phyloP scores from a whole-genome alignment of 2,888 invertebrate species.

The Heliconius cydno region DNA sequence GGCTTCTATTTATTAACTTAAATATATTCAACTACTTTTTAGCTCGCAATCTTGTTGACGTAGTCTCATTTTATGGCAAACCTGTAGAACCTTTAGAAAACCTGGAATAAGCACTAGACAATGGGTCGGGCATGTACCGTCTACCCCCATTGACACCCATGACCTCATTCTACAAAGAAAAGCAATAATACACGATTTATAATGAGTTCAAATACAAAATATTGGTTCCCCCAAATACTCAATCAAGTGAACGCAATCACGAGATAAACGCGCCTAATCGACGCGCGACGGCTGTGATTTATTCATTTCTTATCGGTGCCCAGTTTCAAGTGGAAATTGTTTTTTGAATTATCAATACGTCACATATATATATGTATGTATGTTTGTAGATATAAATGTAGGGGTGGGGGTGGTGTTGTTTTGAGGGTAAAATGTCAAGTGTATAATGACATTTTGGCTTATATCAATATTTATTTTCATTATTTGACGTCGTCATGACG shows the following conservation, averaged over 20 bases:
- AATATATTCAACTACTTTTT: too few relatives aligned
- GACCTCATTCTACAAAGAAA: background rate
- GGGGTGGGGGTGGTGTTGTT: background rate
- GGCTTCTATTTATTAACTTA: too few relatives aligned
- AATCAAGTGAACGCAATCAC: constrained; percentile 19
- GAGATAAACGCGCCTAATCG: constrained; percentile 23
- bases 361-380: background rate
- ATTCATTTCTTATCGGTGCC: constrained; percentile 17
- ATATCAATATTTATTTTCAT: too few relatives aligned
- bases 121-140: too few relatives aligned
- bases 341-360: constrained; percentile 2
- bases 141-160: too few relatives aligned
- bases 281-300: constrained; percentile 19
- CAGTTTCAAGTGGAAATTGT: constrained; percentile 18
- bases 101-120: too few relatives aligned
- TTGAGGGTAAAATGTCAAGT: background rate
- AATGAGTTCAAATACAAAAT: constrained; percentile 1
- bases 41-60: too few relatives aligned
- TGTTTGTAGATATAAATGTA: background rate
- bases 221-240: constrained; percentile 4
- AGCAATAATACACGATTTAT: background rate
- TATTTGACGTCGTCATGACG: too few relatives aligned
- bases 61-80: too few relatives aligned
- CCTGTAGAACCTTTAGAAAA: too few relatives aligned
- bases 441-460: background rate